Conservation (phyloP, 1,140 invertebrate genomes). For the Musca vetustissima region DNA sequence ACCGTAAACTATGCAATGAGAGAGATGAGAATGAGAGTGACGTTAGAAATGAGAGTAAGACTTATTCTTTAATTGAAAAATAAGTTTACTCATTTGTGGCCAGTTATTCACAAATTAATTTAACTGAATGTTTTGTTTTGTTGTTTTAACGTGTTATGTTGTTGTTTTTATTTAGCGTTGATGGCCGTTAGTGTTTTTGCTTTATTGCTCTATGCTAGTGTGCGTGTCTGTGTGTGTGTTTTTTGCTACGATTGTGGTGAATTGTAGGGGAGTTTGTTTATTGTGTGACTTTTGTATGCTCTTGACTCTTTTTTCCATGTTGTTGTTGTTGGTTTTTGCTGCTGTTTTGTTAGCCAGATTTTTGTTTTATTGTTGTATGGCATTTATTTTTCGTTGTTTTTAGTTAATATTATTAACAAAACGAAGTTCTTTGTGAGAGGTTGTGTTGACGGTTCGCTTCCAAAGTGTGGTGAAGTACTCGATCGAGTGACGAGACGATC, state of each 20-base stretch:
- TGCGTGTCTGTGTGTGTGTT: neutral
- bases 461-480: neutral
- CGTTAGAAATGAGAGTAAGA: neutral
- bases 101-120: too few species aligned
- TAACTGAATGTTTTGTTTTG: too few species aligned
- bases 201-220: neutral
- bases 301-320: slow-evolving; percentile 4
- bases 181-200: neutral
- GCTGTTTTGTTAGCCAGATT: neutral
- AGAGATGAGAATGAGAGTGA: neutral
- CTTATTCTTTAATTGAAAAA: neutral
- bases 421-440: slow-evolving; percentile 25
- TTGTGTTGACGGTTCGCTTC: slow-evolving; percentile 3
- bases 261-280: too few species aligned
- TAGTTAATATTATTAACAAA: slow-evolving; percentile 32
- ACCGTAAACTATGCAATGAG: neutral
- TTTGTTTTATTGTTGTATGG: neutral
- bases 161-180: neutral
- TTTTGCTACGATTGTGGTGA: too few species aligned
- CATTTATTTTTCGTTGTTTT: slow-evolving; percentile 21
- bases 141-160: neutral
- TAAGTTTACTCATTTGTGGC: neutral
- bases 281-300: neutral
- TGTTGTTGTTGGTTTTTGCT: neutral
- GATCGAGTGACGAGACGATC: neutral